phyloP scores from a whole-genome alignment of 2,888 invertebrate genomes.

The Hanleya hanleyi region DNA sequence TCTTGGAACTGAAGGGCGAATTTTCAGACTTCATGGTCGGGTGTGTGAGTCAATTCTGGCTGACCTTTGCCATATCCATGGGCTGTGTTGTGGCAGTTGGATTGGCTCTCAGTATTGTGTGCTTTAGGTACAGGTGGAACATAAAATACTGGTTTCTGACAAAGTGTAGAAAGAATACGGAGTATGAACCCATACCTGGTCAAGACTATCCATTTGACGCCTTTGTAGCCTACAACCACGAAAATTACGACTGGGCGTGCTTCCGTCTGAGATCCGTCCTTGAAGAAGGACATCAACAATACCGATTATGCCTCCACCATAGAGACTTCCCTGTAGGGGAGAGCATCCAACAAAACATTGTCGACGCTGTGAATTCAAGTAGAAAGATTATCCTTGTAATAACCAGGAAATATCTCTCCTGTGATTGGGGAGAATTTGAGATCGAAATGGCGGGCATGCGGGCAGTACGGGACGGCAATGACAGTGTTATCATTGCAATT shows the following conservation, averaged over 20 bases:
- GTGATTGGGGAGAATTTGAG: slow-evolving; percentile 7
- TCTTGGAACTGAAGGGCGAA: no score
- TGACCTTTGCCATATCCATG: not conserved
- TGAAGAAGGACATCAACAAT: not conserved
- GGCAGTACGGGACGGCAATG: not conserved
- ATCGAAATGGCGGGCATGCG: slow-evolving; percentile 11
- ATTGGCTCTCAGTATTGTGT: not conserved
- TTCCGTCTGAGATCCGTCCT: not conserved
- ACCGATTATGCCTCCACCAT: not conserved
- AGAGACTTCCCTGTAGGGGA: slow-evolving; percentile 1
- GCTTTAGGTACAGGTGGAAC: not conserved
- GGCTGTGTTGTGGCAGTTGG: not conserved
- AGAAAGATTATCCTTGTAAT: slow-evolving; percentile 1
- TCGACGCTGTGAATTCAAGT: not conserved
- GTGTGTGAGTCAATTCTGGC: slow-evolving; percentile 1
- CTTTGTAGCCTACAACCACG: slow-evolving; percentile 3
- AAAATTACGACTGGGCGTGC: slow-evolving; percentile 3
- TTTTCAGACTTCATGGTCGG: not conserved
- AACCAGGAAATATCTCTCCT: not conserved
- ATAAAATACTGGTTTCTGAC: slow-evolving; percentile 6
- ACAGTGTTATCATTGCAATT: not conserved
- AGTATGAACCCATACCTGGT: not conserved
- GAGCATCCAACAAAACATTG: slow-evolving; percentile 1
- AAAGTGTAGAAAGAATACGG: not conserved
- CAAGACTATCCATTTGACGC: not conserved